These are phyloP conservation scores for Drosophila micromelanica DNA, from an alignment of 1,140 invertebrate species.

Conservation along the genomic window DNA sequence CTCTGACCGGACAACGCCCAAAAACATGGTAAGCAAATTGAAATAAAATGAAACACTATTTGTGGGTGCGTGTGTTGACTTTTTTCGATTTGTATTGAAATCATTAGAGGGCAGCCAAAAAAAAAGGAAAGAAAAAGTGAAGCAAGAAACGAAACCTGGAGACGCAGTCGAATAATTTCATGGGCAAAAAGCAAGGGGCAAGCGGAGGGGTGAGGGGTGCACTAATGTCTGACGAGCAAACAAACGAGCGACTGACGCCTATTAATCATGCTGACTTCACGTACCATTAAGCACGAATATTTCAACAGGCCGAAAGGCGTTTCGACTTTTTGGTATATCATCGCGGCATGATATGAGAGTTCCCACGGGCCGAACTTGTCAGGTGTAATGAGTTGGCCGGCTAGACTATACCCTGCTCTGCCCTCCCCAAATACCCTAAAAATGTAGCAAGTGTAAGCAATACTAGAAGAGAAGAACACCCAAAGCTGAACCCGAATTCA, in stretches of 20 bases:
- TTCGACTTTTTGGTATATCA: conserved; percentile 50
- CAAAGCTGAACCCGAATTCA: background rate
- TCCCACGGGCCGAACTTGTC: conserved; percentile 17
- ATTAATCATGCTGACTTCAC: conserved; percentile 82
- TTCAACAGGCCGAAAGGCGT: conserved; percentile 51
- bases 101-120: conserved; percentile 66
- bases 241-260: conserved; percentile 71
- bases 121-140: background rate
- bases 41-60: conserved; percentile 67
- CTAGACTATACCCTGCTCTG: conserved; percentile 22
- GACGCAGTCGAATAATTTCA: conserved; percentile 8
- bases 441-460: conserved; percentile 63
- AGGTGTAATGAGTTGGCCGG: conserved; percentile 23
- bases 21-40: conserved; percentile 65
- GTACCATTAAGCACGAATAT: conserved; percentile 74
- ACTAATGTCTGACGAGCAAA: conserved; percentile 75
- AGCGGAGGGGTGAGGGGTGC: conserved; percentile 3
- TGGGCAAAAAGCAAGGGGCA: background rate
- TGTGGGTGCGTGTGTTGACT: conserved; percentile 36
- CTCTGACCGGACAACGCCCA: conserved; percentile 48
- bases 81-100: conserved; percentile 71
- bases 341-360: conserved; percentile 41
- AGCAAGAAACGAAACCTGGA: background rate
- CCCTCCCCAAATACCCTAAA: background rate
- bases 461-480: conserved; percentile 13